phyloP scores from a whole-genome alignment of 2,113 vertebrate genomes.

The Stegastes partitus region DNA sequence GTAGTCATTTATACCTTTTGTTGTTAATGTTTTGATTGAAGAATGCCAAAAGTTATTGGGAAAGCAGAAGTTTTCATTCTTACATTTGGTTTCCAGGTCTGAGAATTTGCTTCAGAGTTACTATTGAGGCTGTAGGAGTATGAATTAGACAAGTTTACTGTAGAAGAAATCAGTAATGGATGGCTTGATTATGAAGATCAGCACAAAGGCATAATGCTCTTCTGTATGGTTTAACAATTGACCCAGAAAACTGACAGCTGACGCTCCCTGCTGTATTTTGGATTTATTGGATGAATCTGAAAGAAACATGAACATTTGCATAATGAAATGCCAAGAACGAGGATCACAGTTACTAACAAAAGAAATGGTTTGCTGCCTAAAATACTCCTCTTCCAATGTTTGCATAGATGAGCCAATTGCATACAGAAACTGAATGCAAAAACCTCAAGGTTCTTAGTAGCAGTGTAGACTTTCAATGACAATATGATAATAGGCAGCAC shows the following conservation, averaged over 20 bases:
- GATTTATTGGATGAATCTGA: neutral
- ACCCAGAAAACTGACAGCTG: neutral
- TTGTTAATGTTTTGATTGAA: slow-evolving; percentile 22
- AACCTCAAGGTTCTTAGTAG: slow-evolving; percentile 16
- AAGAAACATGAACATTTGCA: neutral
- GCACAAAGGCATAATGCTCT: slow-evolving; percentile 23
- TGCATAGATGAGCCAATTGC: slow-evolving; percentile 1
- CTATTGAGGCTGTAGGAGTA: neutral
- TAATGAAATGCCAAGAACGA: slow-evolving; percentile 29
- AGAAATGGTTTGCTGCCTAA: slow-evolving; percentile 9
- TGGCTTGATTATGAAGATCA: slow-evolving; percentile 9
- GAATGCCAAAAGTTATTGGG: slow-evolving; percentile 38
- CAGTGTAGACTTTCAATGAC: slow-evolving; percentile 18
- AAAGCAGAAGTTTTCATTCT: slow-evolving; percentile 14
- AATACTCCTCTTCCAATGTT: neutral
- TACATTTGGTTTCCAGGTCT: slow-evolving; percentile 22
- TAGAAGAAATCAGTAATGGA: neutral
- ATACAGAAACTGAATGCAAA: slow-evolving; percentile 19
- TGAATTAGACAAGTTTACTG: neutral
- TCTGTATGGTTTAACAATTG: neutral
- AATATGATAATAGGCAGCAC: slow-evolving; percentile 13
- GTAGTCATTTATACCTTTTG: slow-evolving; percentile 17
- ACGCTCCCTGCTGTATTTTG: slow-evolving; percentile 24
- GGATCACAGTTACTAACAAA: neutral
- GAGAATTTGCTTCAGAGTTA: slow-evolving; percentile 6